Base-by-base conservation (phyloP, 2,113 vertebrate species). In the Channa argus region DNA sequence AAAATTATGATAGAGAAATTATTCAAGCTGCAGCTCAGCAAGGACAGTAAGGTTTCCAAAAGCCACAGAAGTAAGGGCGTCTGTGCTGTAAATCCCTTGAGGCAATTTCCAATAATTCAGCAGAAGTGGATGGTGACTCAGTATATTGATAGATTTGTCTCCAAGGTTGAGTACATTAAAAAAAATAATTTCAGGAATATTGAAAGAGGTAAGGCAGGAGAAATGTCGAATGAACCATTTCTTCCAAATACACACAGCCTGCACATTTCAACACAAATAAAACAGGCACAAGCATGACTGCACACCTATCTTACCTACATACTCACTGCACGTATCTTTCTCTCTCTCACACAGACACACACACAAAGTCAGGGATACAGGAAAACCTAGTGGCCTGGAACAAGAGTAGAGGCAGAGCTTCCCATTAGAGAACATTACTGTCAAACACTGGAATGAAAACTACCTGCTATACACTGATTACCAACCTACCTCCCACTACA, bases 371-470 rank as follows among this genome's bases (percentile, higher is more conserved):
- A n/a, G 50, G 53, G 64, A 82, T 63, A 63, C 75, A 77, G 54
- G 59, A 59, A 77, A 77, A 86, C 44, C 81, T 80, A 83, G 85
- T 87, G 77, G 83, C 70, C 76, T 81, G 88, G 87, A 91, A 91
- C 83, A 69, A 86, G 77, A 89, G 87, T 64, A 74, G 64, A 86
- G 87, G 78, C 84, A 79, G 77, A 90, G 85, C 68, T 69, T 84
- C 87, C 86, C 86, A 92, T 94, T 92, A 92, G 86, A 91, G 85
- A 89, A 92, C 90, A 91, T 93, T 89, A 92, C 86, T 89, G 87
- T 93, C 90, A 89, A 85, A 87, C 72, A 84, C 74, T 86, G 88
- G 85, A 85, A 87, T 45, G 39, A 78, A 80, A 88, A 88, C 90
- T 86, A 93, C 89, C 89, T 90, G 88, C 86, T 86, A 83, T 82